Base-by-base conservation (phyloP, 2,797 vertebrate genomes). In the Perdix hodgsoniae region DNA sequence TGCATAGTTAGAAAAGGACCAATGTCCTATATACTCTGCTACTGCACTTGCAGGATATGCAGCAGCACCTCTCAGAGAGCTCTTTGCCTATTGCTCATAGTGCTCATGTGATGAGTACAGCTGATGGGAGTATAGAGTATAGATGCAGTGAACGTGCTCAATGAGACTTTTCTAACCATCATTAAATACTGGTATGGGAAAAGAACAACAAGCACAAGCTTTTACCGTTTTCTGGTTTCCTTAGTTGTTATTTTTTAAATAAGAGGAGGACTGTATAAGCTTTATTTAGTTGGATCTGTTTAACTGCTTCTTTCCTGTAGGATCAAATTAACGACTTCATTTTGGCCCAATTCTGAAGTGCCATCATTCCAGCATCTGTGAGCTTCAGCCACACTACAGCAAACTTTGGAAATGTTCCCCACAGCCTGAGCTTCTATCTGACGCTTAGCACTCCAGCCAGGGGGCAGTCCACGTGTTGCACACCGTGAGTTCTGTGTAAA, bases 401-500 rank as follows among this genome's bases (percentile, higher is more conserved):
- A 35, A 45, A 44, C 21, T 11, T 77, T 18, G 3, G 56, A 26
- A 56, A 10, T 3, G 10, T 33, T 44, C 18, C 5, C 57, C 31
- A 50, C 50, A 84, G 1, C 37, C 22, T 64, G 37, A 23, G 18
- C 33, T 26, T 33, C 7, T n/a, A 3, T 7, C 14, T 45, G 63
- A 31, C 35, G 29, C n/a, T 63, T 11, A 18, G 69, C 5, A 37
- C 61, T 24, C 13, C 39, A n/a, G 29, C 37, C 35, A 13, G 19
- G n/a, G 4, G 6, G 45, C 23, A 67, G 35, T 45, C 23, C 0
- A 2, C 3, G 13, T 26, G 54, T 33, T 61, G 47, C 35, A 5
- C 8, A 24, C 8, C 6, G 26, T 2, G 39, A 54, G 40, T 12
- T 54, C 7, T 47, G 22, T 23, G 67, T 33, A 49, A 70, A 84